These are phyloP conservation scores for Ficedula albicollis DNA, from an alignment of 2,797 vertebrate species.

Conservation along the genomic window DNA sequence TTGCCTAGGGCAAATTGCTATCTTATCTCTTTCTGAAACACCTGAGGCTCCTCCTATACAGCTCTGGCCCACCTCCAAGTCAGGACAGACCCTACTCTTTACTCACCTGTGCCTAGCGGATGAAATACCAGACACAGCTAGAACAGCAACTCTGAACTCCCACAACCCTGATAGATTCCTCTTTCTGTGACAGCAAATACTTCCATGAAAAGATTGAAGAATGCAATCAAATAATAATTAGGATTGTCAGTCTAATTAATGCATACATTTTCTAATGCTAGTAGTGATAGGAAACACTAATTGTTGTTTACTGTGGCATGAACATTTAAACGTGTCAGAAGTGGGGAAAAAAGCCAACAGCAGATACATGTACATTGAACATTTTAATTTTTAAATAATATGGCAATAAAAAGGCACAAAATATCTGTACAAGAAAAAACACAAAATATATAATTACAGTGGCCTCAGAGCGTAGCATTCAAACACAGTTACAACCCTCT, in stretches of 20 bases:
- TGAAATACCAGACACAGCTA: neutral
- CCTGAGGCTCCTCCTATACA: neutral
- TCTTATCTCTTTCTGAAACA: neutral
- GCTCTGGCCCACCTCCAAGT: neutral
- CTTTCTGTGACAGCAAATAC: neutral
- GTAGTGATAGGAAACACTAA: neutral
- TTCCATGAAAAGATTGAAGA: neutral
- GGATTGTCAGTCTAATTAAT: constrained; percentile 5
- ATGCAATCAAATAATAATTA: constrained; percentile 23
- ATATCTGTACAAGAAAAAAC: neutral
- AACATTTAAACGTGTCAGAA: neutral
- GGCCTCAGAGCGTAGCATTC: neutral
- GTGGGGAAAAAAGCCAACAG: neutral
- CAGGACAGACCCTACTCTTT: neutral
- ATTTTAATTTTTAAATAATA: constrained; percentile 4
- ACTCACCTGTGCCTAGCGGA: neutral
- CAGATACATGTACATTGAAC: accelerated
- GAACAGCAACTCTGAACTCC: neutral
- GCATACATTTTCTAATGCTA: constrained; percentile 5
- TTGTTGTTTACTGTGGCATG: neutral
- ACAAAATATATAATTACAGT: neutral
- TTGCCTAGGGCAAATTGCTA: neutral
- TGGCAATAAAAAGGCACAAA: neutral
- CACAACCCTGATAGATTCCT: neutral
- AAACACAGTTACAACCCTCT: neutral